phyloP scores from a whole-genome alignment of 2,888 invertebrate genomes.

The Dryocosmus kuriphilus region DNA sequence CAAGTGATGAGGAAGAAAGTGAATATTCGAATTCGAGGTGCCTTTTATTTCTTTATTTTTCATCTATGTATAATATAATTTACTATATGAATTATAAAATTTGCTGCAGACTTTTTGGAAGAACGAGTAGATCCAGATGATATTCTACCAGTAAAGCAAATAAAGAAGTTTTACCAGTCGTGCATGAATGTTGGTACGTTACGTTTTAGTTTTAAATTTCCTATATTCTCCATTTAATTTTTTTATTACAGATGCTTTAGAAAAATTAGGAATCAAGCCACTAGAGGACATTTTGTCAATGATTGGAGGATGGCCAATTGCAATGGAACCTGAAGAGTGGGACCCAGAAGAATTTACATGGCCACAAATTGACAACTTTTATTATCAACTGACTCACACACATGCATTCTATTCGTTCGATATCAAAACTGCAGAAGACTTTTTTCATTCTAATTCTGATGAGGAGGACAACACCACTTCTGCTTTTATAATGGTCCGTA shows the following conservation, averaged over 20 bases:
- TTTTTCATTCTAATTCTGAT: too few relatives aligned
- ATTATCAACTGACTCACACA: constrained; percentile 42
- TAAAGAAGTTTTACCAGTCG: constrained; percentile 60
- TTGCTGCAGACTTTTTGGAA: constrained; percentile 53
- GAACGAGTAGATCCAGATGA: constrained; percentile 48
- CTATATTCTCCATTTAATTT: too few relatives aligned
- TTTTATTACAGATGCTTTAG: constrained; percentile 50
- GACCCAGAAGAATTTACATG: constrained; percentile 59
- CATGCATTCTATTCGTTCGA: constrained; percentile 27
- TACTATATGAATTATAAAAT: too few relatives aligned
- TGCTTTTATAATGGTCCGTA: too few relatives aligned
- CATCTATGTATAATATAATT: neutral
- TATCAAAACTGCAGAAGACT: too few relatives aligned
- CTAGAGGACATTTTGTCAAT: constrained; percentile 58
- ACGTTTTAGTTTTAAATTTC: neutral
- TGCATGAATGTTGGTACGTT: constrained; percentile 61
- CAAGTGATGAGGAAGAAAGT: constrained; percentile 48
- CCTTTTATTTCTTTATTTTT: neutral
- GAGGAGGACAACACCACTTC: too few relatives aligned
- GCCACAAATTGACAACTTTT: constrained; percentile 63
- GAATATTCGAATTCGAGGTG: constrained; percentile 49
- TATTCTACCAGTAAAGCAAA: constrained; percentile 57
- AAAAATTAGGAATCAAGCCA: constrained; percentile 57
- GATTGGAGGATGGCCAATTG: constrained; percentile 66
- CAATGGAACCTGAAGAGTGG: too few relatives aligned